Conservation (phyloP, 2,113 vertebrate species). For the Phodopus roborovskii region DNA sequence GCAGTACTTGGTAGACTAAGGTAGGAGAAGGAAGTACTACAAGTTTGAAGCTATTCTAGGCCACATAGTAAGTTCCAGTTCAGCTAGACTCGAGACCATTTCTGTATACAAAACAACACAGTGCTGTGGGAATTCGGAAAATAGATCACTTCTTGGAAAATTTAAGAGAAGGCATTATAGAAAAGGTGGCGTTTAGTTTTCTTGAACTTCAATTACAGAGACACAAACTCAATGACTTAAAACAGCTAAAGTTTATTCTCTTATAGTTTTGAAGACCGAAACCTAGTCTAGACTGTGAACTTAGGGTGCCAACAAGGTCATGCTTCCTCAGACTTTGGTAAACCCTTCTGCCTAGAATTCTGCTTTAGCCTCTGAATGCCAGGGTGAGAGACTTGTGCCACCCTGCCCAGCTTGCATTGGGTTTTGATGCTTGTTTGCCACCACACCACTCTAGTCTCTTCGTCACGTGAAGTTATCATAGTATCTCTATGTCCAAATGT, state of each 20-base stretch:
- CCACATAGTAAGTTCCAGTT: neutral
- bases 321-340: neutral
- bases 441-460: neutral
- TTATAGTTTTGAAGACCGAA: neutral
- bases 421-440: neutral
- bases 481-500: conserved; percentile 3
- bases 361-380: neutral
- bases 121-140: neutral
- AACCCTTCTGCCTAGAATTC: neutral
- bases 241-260: neutral
- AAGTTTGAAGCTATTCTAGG: neutral
- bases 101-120: neutral
- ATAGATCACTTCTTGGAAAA: conserved; percentile 4
- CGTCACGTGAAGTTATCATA: neutral
- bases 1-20: neutral
- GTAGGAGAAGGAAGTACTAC: neutral
- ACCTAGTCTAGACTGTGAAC: neutral
- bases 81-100: neutral
- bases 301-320: neutral
- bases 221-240: neutral
- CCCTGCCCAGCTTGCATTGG: neutral
- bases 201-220: neutral
- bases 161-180: neutral
- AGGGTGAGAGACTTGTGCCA: neutral
- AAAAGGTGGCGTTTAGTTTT: conserved; percentile 19